Evolutionary conservation across 2,113 vertebrate genomes (phyloP).

Genomic region (Eira barbara): DNA sequence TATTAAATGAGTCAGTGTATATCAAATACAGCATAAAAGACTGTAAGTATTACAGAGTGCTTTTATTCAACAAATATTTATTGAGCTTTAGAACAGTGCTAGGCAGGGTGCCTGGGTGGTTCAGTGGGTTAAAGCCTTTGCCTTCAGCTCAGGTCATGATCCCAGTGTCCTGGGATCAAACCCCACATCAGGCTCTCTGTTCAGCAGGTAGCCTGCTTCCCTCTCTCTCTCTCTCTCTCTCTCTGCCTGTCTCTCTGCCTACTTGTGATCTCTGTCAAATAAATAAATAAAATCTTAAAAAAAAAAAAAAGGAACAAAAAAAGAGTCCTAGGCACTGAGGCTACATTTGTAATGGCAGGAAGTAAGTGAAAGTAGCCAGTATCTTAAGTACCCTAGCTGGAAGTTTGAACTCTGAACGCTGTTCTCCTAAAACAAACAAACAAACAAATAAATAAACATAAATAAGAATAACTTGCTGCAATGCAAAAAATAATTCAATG

Average conservation of each 20-base stretch:
- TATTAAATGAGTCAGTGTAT: background rate
- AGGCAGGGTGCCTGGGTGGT: too few relatives aligned
- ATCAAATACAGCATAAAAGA: background rate
- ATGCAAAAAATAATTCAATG: constrained; percentile 24
- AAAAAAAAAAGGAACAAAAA: too few relatives aligned
- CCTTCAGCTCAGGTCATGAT: too few relatives aligned
- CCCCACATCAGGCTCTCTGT: too few relatives aligned
- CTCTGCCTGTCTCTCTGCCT: too few relatives aligned
- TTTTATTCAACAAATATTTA: constrained; percentile 2
- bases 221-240: too few relatives aligned
- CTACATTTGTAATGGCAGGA: background rate
- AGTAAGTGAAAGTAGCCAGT: background rate
- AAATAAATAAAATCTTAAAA: too few relatives aligned
- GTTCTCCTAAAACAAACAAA: background rate
- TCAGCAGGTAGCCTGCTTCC: too few relatives aligned
- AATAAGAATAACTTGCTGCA: background rate
- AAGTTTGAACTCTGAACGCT: background rate
- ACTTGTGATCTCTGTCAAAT: too few relatives aligned
- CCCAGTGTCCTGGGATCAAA: too few relatives aligned
- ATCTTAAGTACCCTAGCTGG: background rate
- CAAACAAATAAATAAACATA: background rate
- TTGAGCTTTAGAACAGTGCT: background rate
- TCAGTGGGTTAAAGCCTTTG: too few relatives aligned
- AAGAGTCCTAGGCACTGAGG: background rate
- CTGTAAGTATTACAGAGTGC: background rate